A percentile compares a stretch with the other conserved stretches of the same genome.
Evolutionary conservation across 2,797 vertebrate genomes (phyloP).

Genomic region (Coluber constrictor): DNA sequence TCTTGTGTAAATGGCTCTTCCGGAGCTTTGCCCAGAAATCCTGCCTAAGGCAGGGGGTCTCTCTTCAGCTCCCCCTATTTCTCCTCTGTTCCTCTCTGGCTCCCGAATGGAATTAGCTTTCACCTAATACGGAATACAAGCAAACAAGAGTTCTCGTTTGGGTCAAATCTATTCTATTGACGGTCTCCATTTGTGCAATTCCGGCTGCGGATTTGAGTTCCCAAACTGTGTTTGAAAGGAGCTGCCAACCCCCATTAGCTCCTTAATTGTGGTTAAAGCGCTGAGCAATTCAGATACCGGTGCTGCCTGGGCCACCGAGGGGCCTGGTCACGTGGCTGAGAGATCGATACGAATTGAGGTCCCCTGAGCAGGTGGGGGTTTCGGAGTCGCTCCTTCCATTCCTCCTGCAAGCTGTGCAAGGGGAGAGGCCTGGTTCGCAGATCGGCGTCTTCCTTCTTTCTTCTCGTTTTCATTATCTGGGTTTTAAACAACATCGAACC

Average conservation of each 20-base stretch:
- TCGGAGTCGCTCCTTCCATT: background rate
- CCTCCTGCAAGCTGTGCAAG: slow-evolving; percentile 19
- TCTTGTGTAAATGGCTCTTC: background rate
- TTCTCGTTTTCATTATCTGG: background rate
- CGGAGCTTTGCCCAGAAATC: slow-evolving; percentile 40
- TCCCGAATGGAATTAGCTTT: slow-evolving; percentile 64
- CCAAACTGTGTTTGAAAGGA: slow-evolving; percentile 71
- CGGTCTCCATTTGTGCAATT: slow-evolving; percentile 70
- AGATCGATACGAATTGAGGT: slow-evolving; percentile 32
- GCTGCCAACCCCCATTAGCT: slow-evolving; percentile 68
- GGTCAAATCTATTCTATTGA: slow-evolving; percentile 75
- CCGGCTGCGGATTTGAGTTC: slow-evolving; percentile 66
- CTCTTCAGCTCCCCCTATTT: background rate
- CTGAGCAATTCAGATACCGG: slow-evolving; percentile 64
- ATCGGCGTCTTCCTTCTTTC: slow-evolving; percentile 16
- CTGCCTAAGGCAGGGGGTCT: slow-evolving; percentile 34
- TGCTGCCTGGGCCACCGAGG: slow-evolving; percentile 33
- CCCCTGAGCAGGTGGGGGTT: background rate
- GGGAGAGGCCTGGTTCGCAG: background rate
- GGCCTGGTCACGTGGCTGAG: slow-evolving; percentile 29
- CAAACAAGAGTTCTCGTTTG: slow-evolving; percentile 58
- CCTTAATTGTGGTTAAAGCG: slow-evolving; percentile 74
- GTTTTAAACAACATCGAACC: background rate
- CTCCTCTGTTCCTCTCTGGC: slow-evolving; percentile 29
- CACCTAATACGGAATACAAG: slow-evolving; percentile 50